These are phyloP conservation scores for Martes flavigula DNA, from an alignment of 2,797 vertebrate genomes.

Conservation along the genomic window DNA sequence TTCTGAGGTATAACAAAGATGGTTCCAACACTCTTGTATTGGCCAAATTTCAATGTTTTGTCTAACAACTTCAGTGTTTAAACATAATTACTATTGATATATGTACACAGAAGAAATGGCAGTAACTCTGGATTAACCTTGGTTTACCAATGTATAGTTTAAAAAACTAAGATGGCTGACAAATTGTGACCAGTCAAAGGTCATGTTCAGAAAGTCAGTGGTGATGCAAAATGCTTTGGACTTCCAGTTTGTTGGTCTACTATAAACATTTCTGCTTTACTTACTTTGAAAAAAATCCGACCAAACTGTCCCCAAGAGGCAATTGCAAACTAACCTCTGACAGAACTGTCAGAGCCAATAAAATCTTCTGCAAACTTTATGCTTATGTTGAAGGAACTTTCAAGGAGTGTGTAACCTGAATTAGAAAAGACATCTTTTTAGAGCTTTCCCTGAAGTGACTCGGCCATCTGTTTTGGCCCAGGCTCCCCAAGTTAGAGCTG, in stretches of 20 bases:
- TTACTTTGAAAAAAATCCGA: slow-evolving; percentile 54
- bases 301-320: slow-evolving; percentile 9
- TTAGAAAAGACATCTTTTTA: slow-evolving; percentile 62
- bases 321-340: slow-evolving; percentile 49
- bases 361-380: slow-evolving; percentile 56
- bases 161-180: background rate
- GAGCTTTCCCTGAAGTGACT: background rate
- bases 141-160: slow-evolving; percentile 12
- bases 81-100: slow-evolving; percentile 34
- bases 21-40: slow-evolving; percentile 9
- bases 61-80: slow-evolving; percentile 37
- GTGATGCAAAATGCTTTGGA: slow-evolving; percentile 17
- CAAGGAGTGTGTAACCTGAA: slow-evolving; percentile 55
- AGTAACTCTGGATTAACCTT: slow-evolving; percentile 39
- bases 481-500: slow-evolving; percentile 48
- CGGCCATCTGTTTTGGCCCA: slow-evolving; percentile 73
- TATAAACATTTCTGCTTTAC: slow-evolving; percentile 51
- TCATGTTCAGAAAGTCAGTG: slow-evolving; percentile 36
- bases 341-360: slow-evolving; percentile 57
- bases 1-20: slow-evolving; percentile 38
- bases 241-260: background rate
- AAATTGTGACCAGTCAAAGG: slow-evolving; percentile 5
- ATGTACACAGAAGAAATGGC: background rate
- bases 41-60: slow-evolving; percentile 31
- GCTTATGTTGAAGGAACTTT: slow-evolving; percentile 50